Base-by-base conservation (phyloP, 2,888 invertebrate species). In the Pocota personata region DNA sequence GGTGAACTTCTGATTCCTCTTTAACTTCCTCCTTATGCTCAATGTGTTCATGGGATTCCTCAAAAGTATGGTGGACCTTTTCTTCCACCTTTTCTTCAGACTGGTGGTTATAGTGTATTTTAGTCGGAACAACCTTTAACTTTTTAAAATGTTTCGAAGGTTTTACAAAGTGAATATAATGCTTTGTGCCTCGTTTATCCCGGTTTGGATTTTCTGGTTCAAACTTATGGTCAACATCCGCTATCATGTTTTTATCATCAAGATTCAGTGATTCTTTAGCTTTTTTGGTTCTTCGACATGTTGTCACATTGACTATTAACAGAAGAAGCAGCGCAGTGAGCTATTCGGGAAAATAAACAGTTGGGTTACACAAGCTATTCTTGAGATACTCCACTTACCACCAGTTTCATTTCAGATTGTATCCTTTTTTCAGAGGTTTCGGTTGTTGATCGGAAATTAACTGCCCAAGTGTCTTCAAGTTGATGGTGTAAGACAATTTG, bases 11-110 rank as follows among this genome's bases (percentile, higher is more conserved):
- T 5, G 76, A 72, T 19, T 87, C 78, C 57, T 80, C 84, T 40
- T 84, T 77, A 16, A 77, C 82, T 58, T 87, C 87, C 37, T 87
- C 88, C 43, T 76, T 82, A 57, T 88, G 86, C 8, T 89, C 88
- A 7, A 92, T 79, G 76, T 91, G 91, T n/a, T 92, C 92, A 60
- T 92, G 91, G 1, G 89, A 89, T 78, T 92, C 91, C 66, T 91
- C 91, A 67, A 88, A 92, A 0, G 91, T 91, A 46, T 89, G 90
- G 52, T 88, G 90, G 3, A 89, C 89, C n/a, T 89, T 90, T 8
- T 87, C 87, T 4, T 86, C 87, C 19, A 73, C 83, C 6, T 88
- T 72, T 37, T 87, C 71, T 6, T 87, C 73, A 7, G 71, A 87
- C 1, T 87, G 67, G 35, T 82, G 88, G 35, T 84, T 52, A n/a